Evolutionary conservation across 2,888 invertebrate species (phyloP).

Genomic region (Drosophila emarginata): DNA sequence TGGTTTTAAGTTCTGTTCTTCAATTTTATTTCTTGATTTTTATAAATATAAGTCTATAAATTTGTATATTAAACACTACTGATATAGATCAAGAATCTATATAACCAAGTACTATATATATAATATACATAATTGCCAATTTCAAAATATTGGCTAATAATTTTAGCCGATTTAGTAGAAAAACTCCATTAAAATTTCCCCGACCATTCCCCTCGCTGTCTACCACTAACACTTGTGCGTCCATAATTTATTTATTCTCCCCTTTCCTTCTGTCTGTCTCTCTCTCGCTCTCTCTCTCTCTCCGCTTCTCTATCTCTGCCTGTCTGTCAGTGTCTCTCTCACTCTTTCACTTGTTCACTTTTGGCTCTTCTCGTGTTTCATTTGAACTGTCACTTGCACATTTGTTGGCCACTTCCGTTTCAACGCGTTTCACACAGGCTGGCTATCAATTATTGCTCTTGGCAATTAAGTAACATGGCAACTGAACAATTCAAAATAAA

Average conservation of each 20-base stretch:
- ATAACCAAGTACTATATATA: no score
- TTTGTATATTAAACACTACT: no score
- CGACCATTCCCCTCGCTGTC: neutral
- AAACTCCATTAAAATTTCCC: neutral
- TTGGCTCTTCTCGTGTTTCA: constrained; percentile 10
- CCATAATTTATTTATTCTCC: constrained; percentile 1
- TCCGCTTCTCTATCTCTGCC: neutral
- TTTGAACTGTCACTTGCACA: constrained; percentile 20
- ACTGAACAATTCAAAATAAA: constrained; percentile 2
- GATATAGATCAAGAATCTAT: no score
- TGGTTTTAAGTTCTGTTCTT: no score
- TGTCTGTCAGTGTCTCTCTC: neutral
- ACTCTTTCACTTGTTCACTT: constrained; percentile 5
- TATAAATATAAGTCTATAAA: no score
- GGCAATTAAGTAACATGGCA: constrained; percentile 24
- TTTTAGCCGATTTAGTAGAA: neutral
- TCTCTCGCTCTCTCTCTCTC: neutral
- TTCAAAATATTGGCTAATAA: neutral
- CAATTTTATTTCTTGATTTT: no score
- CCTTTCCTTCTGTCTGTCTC: neutral
- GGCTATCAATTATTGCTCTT: constrained; percentile 26
- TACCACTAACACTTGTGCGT: neutral
- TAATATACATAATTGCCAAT: neutral
- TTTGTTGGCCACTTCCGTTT: constrained; percentile 22
- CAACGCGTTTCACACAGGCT: constrained; percentile 21